These are phyloP conservation scores for Drosophila glabriapex DNA, from an alignment of 2,888 invertebrate species.

Conservation along the genomic window DNA sequence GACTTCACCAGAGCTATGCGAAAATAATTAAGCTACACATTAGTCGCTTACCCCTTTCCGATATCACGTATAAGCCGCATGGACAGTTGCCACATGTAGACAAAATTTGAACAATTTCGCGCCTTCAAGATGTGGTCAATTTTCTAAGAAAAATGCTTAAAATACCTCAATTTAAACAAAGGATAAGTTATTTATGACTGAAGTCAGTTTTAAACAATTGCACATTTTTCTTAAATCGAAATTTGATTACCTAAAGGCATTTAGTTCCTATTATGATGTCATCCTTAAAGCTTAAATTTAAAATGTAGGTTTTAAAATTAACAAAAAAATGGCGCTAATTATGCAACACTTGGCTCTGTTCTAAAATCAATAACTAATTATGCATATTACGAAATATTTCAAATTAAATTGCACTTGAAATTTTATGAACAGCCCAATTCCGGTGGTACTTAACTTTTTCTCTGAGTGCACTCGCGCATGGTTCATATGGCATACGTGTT, in stretches of 20 bases:
- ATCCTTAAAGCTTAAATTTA: too few relatives aligned
- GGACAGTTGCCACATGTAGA: background rate
- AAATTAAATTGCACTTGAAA: background rate
- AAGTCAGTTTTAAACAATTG: background rate
- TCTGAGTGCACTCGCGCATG: background rate
- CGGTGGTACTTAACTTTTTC: background rate
- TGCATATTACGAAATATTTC: background rate
- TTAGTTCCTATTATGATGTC: too few relatives aligned
- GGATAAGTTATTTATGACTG: background rate
- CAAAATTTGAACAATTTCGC: background rate
- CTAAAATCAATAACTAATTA: background rate
- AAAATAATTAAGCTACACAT: conserved; percentile 58
- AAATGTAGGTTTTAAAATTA: background rate
- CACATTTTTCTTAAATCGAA: background rate
- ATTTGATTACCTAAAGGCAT: too few relatives aligned
- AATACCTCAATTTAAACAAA: background rate
- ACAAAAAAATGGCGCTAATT: background rate
- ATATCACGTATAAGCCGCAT: conserved; percentile 25
- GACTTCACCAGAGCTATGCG: conserved; percentile 40
- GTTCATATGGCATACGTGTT: conserved; percentile 5
- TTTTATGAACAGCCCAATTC: background rate
- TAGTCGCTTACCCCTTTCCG: conserved; percentile 15
- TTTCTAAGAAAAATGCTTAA: rapidly evolving
- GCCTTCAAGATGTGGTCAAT: background rate
- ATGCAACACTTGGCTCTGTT: background rate